Base-by-base conservation (phyloP, 2,113 vertebrate species). In the Eleginops maclovinus region DNA sequence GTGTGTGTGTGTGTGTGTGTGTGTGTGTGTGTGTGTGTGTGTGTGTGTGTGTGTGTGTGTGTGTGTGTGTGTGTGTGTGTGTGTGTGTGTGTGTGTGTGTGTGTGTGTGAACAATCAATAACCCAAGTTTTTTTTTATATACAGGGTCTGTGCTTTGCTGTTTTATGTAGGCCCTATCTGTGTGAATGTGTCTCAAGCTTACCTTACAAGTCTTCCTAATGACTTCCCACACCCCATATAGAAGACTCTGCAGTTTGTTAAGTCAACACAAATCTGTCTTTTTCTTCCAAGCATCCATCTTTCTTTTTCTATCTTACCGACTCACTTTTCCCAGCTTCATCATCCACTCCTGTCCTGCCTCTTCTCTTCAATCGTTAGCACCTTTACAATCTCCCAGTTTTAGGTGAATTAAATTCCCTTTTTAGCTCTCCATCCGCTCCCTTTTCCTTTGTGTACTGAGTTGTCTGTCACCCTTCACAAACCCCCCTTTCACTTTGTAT, bases 381-480 rank as follows among this genome's bases (percentile, higher is more conserved):
- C 13, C 26, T 67, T 15, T 16, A 62, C 59, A 59, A 3, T 54
- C 17, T n/a, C 36, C 17, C 8, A 53, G 50, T 71, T 59, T 69
- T 63, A 0, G 24, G 0, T 62, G 4, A 64, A 63, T 31, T 47
- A 41, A 15, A 9, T 47, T 50, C n/a, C 6, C 53, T 17, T 7
- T 55, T 16, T 41, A 4, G 1, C 43, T 50, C 47, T 47, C 21
- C 19, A 13, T 59, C 9, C 59, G 16, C 51, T 21, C 26, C 62
- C 63, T 72, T 54, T 74, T 47, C 56, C 14, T 44, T 61, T 79
- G 59, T 80, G 53, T 61, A 36, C 46, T 59, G 72, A 80, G 60
- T 78, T 81, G 80, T 76, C 79, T 64, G 76, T 82, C 72, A 81
- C 80, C 80, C 16, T 67, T 68, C 68, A 62, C n/a, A 24, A 19